Conservation (phyloP, 1,140 invertebrate genomes). For the Tetragnatha versicolor region DNA sequence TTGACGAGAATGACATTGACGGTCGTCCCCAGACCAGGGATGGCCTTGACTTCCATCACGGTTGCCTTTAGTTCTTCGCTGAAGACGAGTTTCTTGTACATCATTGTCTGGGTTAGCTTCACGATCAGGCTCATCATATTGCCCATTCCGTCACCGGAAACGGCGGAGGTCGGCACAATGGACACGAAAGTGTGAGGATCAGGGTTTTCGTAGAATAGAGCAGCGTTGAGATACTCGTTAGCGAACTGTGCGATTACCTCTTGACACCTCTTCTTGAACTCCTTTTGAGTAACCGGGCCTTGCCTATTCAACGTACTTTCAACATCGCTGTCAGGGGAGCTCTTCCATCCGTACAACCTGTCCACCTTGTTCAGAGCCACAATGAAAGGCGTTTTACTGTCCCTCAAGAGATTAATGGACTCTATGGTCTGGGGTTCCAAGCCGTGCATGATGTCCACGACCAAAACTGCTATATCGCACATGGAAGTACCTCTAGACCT, state of each 20-base stretch:
- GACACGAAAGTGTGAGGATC: slow-evolving; percentile 92
- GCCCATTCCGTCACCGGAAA: slow-evolving; percentile 98
- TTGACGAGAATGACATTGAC: slow-evolving; percentile 99
- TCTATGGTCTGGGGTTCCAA: slow-evolving; percentile 99
- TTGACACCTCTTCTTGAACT: slow-evolving; percentile 91
- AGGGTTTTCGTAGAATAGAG: slow-evolving; percentile 94
- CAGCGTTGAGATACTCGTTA: slow-evolving; percentile 92
- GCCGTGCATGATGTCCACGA: slow-evolving; percentile 99
- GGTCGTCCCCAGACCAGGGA: slow-evolving; percentile 96
- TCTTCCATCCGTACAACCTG: slow-evolving; percentile 90
- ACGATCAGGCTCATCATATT: slow-evolving; percentile 94
- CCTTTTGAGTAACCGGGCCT: slow-evolving; percentile 83
- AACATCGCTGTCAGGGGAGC: slow-evolving; percentile 87
- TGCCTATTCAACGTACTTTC: slow-evolving; percentile 87
- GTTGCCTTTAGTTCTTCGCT: slow-evolving; percentile 94
- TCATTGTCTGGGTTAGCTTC: slow-evolving; percentile 86
- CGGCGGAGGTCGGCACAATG: slow-evolving; percentile 96
- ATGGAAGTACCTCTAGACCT: slow-evolving; percentile 95
- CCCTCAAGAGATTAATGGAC: slow-evolving; percentile 93
- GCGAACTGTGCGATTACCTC: slow-evolving; percentile 92
- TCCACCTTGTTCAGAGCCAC: slow-evolving; percentile 95
- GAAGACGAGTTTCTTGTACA: slow-evolving; percentile 90
- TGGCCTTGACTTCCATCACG: slow-evolving; percentile 97
- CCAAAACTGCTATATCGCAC: slow-evolving; percentile 99
- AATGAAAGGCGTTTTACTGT: slow-evolving; percentile 95